phyloP scores from a whole-genome alignment of 1,140 invertebrate genomes.

The Ganaspis sp. region DNA sequence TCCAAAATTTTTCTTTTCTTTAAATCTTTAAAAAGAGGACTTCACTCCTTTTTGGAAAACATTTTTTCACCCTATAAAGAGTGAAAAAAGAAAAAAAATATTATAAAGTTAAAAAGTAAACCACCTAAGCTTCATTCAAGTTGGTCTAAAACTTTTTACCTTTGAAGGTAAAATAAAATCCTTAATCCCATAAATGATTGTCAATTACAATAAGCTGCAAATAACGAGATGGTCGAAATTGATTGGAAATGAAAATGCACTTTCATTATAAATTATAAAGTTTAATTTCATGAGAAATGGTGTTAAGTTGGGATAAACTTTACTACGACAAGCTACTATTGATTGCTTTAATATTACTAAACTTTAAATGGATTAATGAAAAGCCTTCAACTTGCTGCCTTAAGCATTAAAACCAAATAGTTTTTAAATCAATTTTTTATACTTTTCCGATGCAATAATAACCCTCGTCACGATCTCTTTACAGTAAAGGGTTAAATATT shows the following conservation, averaged over 20 bases:
- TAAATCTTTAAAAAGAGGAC: too few relatives aligned
- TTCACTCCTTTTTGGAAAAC: too few relatives aligned
- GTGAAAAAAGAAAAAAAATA: too few relatives aligned
- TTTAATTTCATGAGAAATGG: not conserved
- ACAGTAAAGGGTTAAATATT: too few relatives aligned
- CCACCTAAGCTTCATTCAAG: too few relatives aligned
- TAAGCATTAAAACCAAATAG: constrained; percentile 33
- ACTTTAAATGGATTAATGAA: not conserved
- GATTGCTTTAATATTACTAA: not conserved
- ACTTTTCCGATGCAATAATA: too few relatives aligned
- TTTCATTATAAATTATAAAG: constrained; percentile 17
- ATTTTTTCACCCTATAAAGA: too few relatives aligned
- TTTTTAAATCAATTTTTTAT: constrained; percentile 17
- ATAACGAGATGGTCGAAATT: not conserved
- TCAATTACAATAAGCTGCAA: not conserved
- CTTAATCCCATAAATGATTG: not conserved
- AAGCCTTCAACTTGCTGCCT: not conserved
- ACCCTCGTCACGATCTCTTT: too few relatives aligned
- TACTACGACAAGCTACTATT: not conserved
- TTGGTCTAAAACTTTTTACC: constrained; percentile 1
- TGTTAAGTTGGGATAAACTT: not conserved
- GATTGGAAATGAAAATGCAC: not conserved
- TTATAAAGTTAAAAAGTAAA: too few relatives aligned
- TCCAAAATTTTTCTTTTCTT: too few relatives aligned
- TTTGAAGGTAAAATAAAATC: not conserved